Evolutionary conservation across 2,888 invertebrate species (phyloP), one percentile per base, ranked within the genome.

Genomic region (Nowickia ferox): DNA sequence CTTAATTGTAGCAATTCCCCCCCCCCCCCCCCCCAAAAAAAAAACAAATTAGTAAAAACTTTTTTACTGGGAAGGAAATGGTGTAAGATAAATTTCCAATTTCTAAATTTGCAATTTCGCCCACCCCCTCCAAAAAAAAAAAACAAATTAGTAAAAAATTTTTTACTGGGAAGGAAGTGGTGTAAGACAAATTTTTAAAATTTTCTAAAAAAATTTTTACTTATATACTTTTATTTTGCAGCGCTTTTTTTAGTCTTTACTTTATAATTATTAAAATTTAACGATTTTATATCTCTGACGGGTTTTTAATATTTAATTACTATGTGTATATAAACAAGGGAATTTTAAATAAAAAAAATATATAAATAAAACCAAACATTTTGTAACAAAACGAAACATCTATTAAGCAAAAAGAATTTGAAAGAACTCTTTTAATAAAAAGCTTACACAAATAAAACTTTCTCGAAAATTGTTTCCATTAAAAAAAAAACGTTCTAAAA

Each of bases 311-410:
- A 81, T 40, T 69, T 76, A 71, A 57, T 46, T 42, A 57, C 15
- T 13, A 40, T 57, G 72, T 68, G 46, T 51, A 81, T 42, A 65
- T 55, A 72, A 78, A 82, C 85, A 85, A 85, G 82, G 85, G 82
- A 85, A 85, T 85, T 85, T 85, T 78, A 85, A 82, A 30, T 55
- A 13, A 63, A 76, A 22, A 74, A 22, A 72, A 82, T 6, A 30
- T 1, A 30, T 30, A 30, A 5, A 6, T 30, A 30, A 30, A 38
- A 40, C n/a, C 42, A 68, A 72, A 57, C 9, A 57, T 55, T 78
- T 69, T 72, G 19, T 57, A 46, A 78, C n/a, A 51, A 74, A 61
- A 53, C n/a, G 30, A 30, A 6, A 46, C 13, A 0, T 42, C 65
- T 44, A 10, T 51, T 48, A 53, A 53, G n/a, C 38, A 38, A 51